phyloP scores from a whole-genome alignment of 1,140 invertebrate species.

The Thaumatotibia leucotreta region DNA sequence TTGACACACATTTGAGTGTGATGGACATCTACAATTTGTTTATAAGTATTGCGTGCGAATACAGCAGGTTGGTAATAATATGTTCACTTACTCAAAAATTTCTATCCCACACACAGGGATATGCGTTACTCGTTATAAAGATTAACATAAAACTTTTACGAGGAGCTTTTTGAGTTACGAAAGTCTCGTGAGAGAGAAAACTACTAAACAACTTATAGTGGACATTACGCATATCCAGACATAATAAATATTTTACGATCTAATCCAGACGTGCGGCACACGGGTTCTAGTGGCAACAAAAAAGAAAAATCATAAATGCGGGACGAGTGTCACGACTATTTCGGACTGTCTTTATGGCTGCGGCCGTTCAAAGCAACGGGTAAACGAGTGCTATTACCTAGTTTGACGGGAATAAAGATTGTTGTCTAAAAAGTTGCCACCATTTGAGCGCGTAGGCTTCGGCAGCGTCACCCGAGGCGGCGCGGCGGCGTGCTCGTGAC shows the following conservation, averaged over 20 bases:
- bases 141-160: not conserved
- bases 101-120: not conserved
- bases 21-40: slow-evolving; percentile 4
- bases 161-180: not conserved
- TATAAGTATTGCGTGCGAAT: slow-evolving; percentile 6
- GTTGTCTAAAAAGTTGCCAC: slow-evolving; percentile 41
- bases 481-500: slow-evolving; percentile 45
- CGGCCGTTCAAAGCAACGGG: slow-evolving; percentile 18
- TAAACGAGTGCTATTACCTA: slow-evolving; percentile 47
- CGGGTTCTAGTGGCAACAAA: not conserved
- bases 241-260: slow-evolving; percentile 12
- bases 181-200: not conserved
- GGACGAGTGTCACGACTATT: slow-evolving; percentile 10
- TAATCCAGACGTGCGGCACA: not conserved
- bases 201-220: not conserved
- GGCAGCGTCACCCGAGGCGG: slow-evolving; percentile 45
- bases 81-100: not conserved
- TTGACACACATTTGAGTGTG: slow-evolving; percentile 13
- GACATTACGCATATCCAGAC: not conserved
- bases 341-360: slow-evolving; percentile 7
- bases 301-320: slow-evolving; percentile 11
- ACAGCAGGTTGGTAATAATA: not conserved
- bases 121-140: not conserved
- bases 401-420: slow-evolving; percentile 39
- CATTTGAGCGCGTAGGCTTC: slow-evolving; percentile 17